A percentile compares a stretch with the other conserved stretches of the same genome.
phyloP scores from a whole-genome alignment of 2,797 vertebrate species.

The Phrynocephalus vlangalii region DNA sequence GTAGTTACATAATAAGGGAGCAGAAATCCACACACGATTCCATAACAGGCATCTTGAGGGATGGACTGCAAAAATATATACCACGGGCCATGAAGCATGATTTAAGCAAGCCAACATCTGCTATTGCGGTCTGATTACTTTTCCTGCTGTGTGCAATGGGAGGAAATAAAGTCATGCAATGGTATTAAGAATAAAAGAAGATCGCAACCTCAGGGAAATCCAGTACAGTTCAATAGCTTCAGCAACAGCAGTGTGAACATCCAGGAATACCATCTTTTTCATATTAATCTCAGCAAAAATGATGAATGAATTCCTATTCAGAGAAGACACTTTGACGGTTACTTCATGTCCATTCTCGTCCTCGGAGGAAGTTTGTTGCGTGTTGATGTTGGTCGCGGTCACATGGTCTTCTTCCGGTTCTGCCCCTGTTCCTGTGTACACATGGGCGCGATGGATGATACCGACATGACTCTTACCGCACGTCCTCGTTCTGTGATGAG shows the following conservation, averaged over 20 bases:
- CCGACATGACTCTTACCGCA: too few species aligned
- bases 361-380: too few species aligned
- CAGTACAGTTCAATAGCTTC: conserved; percentile 66
- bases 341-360: too few species aligned
- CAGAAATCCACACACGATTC: conserved; percentile 8
- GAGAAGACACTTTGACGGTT: neutral
- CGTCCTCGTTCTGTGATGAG: too few species aligned
- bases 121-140: conserved; percentile 64
- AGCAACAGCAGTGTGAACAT: conserved; percentile 58
- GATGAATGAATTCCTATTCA: neutral
- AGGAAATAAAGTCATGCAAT: conserved; percentile 63
- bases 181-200: conserved; percentile 63
- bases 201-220: conserved; percentile 54
- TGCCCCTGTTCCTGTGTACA: too few species aligned
- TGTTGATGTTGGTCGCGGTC: too few species aligned
- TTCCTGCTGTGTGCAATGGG: conserved; percentile 61
- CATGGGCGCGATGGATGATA: too few species aligned
- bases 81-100: neutral
- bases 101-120: conserved; percentile 63
- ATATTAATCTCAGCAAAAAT: neutral
- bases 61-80: conserved; percentile 50
- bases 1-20: conserved; percentile 46
- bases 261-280: conserved; percentile 39
- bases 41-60: conserved; percentile 33
- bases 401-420: too few species aligned